Percentiles rank a stretch among this genome's conserved stretches.
Evolutionary conservation across 2,888 invertebrate species (phyloP).

Genomic region (Drosophila fungiperda): DNA sequence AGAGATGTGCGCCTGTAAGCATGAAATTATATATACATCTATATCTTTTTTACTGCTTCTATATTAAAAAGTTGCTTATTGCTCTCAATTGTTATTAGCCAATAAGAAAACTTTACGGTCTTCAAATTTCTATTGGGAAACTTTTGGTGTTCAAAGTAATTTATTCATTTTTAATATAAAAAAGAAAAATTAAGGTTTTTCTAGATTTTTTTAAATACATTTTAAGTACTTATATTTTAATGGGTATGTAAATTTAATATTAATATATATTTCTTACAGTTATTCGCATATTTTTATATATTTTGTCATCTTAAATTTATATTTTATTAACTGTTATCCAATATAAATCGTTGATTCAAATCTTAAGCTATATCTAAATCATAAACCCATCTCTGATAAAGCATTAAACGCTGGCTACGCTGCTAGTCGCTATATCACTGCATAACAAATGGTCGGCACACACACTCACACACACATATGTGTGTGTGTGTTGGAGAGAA

Average conservation of each 20-base stretch:
- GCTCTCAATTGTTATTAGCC: constrained; percentile 2
- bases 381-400: constrained; percentile 60
- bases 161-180: background rate
- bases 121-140: background rate
- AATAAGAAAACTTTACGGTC: rapidly evolving
- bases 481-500: constrained; percentile 23
- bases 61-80: constrained; percentile 10
- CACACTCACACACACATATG: constrained; percentile 31
- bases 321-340: no score
- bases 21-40: constrained; percentile 15
- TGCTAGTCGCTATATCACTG: constrained; percentile 62
- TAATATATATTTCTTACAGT: background rate
- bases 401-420: constrained; percentile 56
- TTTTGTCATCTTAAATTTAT: background rate
- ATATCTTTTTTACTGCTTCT: background rate
- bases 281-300: background rate
- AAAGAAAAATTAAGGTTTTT: background rate
- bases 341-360: background rate
- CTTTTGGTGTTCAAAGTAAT: background rate
- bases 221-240: background rate
- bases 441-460: constrained; percentile 71
- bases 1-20: constrained; percentile 53
- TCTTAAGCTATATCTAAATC: background rate
- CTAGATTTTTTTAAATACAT: rapidly evolving
- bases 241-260: background rate